Evolutionary conservation across 1,140 invertebrate species (phyloP).

Genomic region (Saccostrea glomerata): DNA sequence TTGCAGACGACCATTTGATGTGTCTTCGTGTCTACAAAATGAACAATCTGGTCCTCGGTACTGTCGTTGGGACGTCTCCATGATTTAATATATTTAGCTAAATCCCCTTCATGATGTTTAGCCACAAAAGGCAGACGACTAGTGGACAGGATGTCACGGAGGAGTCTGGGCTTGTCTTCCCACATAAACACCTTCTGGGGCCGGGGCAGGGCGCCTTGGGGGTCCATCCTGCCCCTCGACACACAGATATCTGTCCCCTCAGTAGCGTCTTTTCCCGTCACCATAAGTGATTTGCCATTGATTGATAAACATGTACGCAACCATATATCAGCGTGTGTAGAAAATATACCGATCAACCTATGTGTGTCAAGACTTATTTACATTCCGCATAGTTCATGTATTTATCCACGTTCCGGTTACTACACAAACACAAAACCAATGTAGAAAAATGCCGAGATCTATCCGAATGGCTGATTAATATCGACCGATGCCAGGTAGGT

Average conservation of each 20-base stretch:
- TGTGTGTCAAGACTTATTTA: conserved; percentile 19
- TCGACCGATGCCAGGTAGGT: conserved; percentile 3
- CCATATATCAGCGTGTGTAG: background rate
- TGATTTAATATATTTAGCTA: conserved; percentile 14
- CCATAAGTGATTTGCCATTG: background rate
- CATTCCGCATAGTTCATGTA: background rate
- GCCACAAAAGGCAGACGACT: conserved; percentile 10
- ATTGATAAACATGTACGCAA: background rate
- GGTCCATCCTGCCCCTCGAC: conserved; percentile 2
- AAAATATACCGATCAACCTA: conserved; percentile 1
- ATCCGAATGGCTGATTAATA: conserved; percentile 4
- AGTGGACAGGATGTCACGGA: background rate
- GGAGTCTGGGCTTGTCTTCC: conserved; percentile 26
- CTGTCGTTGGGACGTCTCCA: background rate
- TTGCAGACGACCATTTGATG: conserved; percentile 27
- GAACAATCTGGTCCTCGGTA: background rate
- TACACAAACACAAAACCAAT: conserved; percentile 14
- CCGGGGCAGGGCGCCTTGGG: background rate
- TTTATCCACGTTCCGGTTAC: background rate
- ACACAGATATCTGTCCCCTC: background rate
- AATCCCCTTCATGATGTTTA: conserved; percentile 36
- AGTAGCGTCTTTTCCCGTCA: background rate
- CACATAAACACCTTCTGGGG: conserved; percentile 13
- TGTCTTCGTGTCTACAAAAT: background rate
- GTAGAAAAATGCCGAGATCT: conserved; percentile 12